Conservation (phyloP, 2,797 vertebrate genomes). For the Chelmon rostratus region DNA sequence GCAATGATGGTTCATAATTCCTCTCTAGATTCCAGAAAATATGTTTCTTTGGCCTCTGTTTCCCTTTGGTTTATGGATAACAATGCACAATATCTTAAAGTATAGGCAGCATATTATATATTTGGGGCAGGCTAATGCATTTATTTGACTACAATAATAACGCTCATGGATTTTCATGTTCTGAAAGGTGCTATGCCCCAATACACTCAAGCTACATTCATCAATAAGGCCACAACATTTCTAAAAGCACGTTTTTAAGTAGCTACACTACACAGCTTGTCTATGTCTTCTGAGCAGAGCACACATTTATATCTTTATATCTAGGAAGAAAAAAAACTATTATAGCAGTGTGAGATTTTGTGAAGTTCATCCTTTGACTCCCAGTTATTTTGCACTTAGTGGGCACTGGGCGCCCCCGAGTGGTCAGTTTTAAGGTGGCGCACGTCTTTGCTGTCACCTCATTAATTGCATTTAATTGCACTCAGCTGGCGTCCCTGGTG, state of each 20-base stretch:
- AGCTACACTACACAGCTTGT: background rate
- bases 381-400: constrained; percentile 22
- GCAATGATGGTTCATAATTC: constrained; percentile 13
- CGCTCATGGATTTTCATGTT: constrained; percentile 3
- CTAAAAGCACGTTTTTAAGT: background rate
- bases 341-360: background rate
- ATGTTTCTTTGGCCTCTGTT: constrained; percentile 4
- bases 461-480: constrained; percentile 44
- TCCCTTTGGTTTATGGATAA: background rate
- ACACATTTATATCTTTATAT: background rate
- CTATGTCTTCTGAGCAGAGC: background rate
- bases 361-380: background rate
- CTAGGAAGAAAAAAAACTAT: too few species aligned
- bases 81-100: background rate
- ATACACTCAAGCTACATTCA: background rate
- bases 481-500: constrained; percentile 48
- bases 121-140: background rate
- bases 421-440: constrained; percentile 11
- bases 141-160: constrained; percentile 4
- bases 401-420: background rate
- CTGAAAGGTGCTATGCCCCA: background rate
- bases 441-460: constrained; percentile 14
- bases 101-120: background rate
- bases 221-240: background rate
- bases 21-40: constrained; percentile 10